Evolutionary conservation across 2,888 invertebrate genomes (phyloP), one percentile per base, ranked within the genome.

Genomic region (Lochmaea crataegi): DNA sequence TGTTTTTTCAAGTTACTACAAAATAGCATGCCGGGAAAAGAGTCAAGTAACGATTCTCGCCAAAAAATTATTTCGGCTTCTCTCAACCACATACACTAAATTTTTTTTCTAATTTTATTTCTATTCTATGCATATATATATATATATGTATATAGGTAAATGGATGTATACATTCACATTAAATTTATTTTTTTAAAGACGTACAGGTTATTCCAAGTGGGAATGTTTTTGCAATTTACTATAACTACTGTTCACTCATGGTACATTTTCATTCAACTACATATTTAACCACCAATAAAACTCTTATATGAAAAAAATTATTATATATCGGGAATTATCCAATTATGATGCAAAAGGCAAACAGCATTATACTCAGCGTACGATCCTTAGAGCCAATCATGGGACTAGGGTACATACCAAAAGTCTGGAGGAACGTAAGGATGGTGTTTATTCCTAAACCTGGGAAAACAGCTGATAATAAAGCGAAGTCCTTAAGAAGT

Each of bases 11-110:
- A 83, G 81, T 83, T 70, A 65, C 70, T 70, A 70, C 70, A 65
- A 64, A 82, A 86, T 88, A 89, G 87, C 89, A 89, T 89, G 89
- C 89, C 89, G 89, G 88, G 88, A 89, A 89, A 89, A 89, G 88
- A 89, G 88, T 86, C 86, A 87, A 85, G 87, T 87, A 86, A 85
- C 86, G 85, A 87, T 86, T 85, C 84, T 84, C 83, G 84, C 83
- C 83, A 83, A 79, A 26, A 58, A 80, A 75, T 76, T 71, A 73
- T 75, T 77, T 74, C 75, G 72, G 76, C 76, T 76, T 70, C 65
- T 74, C 70, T 63, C 68, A 38, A 74, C 71, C 72, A 76, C 61
- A 69, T 72, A 74, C 71, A 71, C 68, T 60, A 61, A 67, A 64
- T 72, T 67, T 42, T 38, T 63, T 67, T 42, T 16, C 61, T 63